Evolutionary conservation across 2,888 invertebrate species (phyloP).

Genomic region (Tenodera sinensis): DNA sequence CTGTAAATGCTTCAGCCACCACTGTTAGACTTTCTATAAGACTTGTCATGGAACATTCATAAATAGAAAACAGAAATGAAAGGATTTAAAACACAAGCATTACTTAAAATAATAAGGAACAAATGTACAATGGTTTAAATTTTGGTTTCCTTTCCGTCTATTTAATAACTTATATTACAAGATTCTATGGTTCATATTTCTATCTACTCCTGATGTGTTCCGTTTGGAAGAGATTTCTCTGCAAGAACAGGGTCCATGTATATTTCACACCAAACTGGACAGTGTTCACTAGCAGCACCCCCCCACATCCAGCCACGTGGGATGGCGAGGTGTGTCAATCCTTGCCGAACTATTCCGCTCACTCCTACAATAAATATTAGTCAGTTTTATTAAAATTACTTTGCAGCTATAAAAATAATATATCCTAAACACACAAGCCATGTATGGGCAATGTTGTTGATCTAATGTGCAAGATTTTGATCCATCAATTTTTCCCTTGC

Average conservation of each 20-base stretch:
- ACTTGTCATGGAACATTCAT: neutral
- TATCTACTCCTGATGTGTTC: neutral
- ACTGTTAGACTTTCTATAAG: neutral
- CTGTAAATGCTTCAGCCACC: neutral
- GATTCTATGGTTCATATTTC: neutral
- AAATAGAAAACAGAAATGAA: neutral
- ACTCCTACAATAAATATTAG: conserved; percentile 42
- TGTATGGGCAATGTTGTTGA: too few relatives aligned
- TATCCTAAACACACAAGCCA: too few relatives aligned
- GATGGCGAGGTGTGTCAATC: conserved; percentile 72
- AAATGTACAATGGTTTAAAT: neutral
- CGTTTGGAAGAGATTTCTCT: conserved; percentile 14
- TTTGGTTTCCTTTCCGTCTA: neutral
- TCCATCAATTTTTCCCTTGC: too few relatives aligned
- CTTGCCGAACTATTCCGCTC: conserved; percentile 63
- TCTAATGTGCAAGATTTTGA: too few relatives aligned
- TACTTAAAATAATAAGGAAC: neutral
- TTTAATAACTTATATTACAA: neutral
- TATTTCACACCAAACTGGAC: conserved; percentile 74
- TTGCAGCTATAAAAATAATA: neutral
- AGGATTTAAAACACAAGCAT: neutral
- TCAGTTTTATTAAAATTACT: neutral
- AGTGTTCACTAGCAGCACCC: conserved; percentile 69
- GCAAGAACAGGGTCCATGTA: conserved; percentile 38
- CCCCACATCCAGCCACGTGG: conserved; percentile 84